Conservation (phyloP, 1,140 invertebrate genomes). For the Pseudoatta argentina region DNA sequence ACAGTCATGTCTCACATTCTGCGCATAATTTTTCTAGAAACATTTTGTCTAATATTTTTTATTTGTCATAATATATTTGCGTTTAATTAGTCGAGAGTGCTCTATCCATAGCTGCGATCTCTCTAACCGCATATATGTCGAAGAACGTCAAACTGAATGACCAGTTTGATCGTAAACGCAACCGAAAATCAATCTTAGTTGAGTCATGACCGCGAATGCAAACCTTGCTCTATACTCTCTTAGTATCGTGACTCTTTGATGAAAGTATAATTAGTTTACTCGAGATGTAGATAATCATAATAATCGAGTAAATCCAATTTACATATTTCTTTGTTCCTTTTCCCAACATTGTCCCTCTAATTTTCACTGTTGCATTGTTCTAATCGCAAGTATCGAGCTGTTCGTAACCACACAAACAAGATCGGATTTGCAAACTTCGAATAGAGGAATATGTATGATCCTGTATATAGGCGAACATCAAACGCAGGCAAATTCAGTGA, state of each 20-base stretch:
- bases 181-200: constrained; percentile 60
- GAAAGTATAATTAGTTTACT: constrained; percentile 60
- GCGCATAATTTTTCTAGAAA: background rate
- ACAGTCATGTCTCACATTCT: background rate
- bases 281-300: constrained; percentile 36
- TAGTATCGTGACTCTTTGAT: constrained; percentile 50
- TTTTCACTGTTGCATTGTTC: constrained; percentile 57
- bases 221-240: constrained; percentile 33
- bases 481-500: constrained; percentile 55
- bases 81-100: constrained; percentile 48
- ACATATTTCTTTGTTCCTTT: constrained; percentile 38
- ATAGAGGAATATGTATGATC: constrained; percentile 53
- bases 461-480: constrained; percentile 58
- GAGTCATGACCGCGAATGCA: constrained; percentile 40
- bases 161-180: constrained; percentile 44
- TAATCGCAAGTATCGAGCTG: constrained; percentile 54
- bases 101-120: background rate
- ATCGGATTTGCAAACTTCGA: constrained; percentile 73
- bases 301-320: constrained; percentile 57
- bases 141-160: constrained; percentile 33
- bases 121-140: background rate
- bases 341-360: background rate
- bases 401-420: constrained; percentile 47
- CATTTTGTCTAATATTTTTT: background rate
- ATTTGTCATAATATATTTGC: background rate